Evolutionary conservation across 2,888 invertebrate species (phyloP).

Genomic region (Drosophila leonis): DNA sequence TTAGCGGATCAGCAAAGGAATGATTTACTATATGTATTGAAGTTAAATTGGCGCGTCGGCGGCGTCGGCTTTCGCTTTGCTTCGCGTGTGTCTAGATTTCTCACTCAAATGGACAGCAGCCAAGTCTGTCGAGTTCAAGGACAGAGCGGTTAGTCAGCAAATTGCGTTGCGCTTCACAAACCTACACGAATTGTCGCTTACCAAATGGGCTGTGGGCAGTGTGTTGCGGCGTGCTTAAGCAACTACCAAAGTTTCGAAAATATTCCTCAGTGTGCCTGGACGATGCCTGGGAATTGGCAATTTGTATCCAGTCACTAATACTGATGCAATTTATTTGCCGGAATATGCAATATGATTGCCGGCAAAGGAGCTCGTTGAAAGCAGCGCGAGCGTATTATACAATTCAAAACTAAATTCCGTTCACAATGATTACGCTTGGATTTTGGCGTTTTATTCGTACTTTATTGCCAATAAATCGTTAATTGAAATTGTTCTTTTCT

Average conservation of each 20-base stretch:
- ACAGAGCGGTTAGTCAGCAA: constrained; percentile 64
- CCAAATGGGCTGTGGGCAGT: constrained; percentile 32
- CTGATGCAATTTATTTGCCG: constrained; percentile 62
- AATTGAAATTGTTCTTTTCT: constrained; percentile 18
- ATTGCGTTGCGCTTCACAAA: constrained; percentile 52
- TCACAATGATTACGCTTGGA: constrained; percentile 10
- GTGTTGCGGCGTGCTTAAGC: constrained; percentile 3
- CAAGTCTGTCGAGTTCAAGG: constrained; percentile 75
- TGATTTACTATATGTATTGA: constrained; percentile 32
- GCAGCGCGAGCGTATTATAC: neutral
- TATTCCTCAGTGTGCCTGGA: constrained; percentile 22
- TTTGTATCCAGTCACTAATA: constrained; percentile 50
- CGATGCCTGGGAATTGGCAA: constrained; percentile 10
- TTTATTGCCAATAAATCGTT: constrained; percentile 10
- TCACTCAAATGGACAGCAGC: constrained; percentile 58
- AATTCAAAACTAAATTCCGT: neutral
- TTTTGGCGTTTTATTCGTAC: constrained; percentile 7
- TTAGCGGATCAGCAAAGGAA: constrained; percentile 11
- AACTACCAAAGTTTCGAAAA: constrained; percentile 7
- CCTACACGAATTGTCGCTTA: constrained; percentile 34
- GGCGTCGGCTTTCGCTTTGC: constrained; percentile 50
- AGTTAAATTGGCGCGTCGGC: constrained; percentile 21
- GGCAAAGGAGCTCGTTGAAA: constrained; percentile 18
- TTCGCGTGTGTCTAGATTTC: constrained; percentile 25
- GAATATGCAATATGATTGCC: constrained; percentile 46